Evolutionary conservation across 2,113 vertebrate species (phyloP), one percentile per base, ranked within the genome.

Genomic region (Plecotus auritus): DNA sequence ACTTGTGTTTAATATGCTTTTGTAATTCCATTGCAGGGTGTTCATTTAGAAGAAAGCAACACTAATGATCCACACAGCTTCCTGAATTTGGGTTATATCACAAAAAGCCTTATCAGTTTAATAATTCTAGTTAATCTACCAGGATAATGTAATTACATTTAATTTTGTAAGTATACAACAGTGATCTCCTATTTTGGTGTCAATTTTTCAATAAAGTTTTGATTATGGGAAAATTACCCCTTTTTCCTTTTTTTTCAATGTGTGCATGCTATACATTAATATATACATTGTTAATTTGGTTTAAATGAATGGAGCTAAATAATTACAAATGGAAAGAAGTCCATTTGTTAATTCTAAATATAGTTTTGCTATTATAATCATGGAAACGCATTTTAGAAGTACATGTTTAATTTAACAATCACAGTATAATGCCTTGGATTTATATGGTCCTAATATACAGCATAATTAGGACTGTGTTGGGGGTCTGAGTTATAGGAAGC

Each of bases 31-130:
- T 98, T 97, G 70, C 97, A 99, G 99, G 99, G 94, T 99, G 99
- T 91, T 99, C 99, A 47, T 99, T 99, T 98, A 98, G 99, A 98
- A 99, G 98, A 97, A 99, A 99, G 97, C 99, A 99, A 93, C 99
- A 99, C 96, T 99, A 99, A 96, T 77, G 84, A 95, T 51, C 61
- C 40, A 37, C 93, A 97, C 91, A 97, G 49, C 92, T 81, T 88
- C 78, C 59, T 85, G 81, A 30, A 95, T 95, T 94, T 92, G 88
- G 82, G 85, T 93, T 93, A 49, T 54, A 96, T 96, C 97, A 14
- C 96, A 97, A 96, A 93, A 98, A 97, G 97, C 98, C 97, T 98
- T 98, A 97, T 87, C 86, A 95, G 92, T 98, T 98, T 90, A 97
- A 98, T 97, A 97, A 97, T 81, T 88, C 95, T 87, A 89, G 28